Percentiles rank a stretch among this genome's conserved stretches.
phyloP scores from a whole-genome alignment of 2,797 vertebrate genomes.

The Bradypus variegatus region DNA sequence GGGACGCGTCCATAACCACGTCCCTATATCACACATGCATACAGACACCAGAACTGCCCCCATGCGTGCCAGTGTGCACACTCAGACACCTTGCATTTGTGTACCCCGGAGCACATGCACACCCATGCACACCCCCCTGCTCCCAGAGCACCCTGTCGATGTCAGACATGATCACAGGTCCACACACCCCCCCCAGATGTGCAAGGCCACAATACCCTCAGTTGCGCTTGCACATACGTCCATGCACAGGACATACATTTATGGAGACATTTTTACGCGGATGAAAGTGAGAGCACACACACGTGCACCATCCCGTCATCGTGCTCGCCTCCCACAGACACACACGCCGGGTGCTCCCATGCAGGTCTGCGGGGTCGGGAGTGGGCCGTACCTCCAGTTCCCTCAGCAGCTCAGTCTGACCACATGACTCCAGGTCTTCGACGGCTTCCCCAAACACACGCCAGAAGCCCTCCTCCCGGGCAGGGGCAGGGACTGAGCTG shows the following conservation, averaged over 20 bases:
- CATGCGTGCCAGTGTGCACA: too few species aligned
- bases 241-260: neutral
- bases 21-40: neutral
- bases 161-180: neutral
- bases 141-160: neutral
- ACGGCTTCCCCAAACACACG: conserved; percentile 88
- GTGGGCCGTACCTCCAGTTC: conserved; percentile 88
- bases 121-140: neutral
- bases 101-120: neutral
- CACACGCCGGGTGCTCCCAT: neutral
- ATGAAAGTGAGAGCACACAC: neutral
- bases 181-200: neutral
- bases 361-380: neutral
- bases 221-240: neutral
- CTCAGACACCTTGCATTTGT: neutral
- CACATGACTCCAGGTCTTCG: conserved; percentile 97
- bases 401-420: conserved; percentile 94
- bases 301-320: neutral
- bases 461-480: conserved; percentile 95
- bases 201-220: neutral
- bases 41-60: neutral
- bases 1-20: neutral
- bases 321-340: neutral
- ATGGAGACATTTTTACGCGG: neutral
- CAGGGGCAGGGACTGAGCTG: conserved; percentile 89